A percentile compares a stretch with the other conserved stretches of the same genome.
phyloP scores from a whole-genome alignment of 2,113 vertebrate species.

The Sander lucioperca region DNA sequence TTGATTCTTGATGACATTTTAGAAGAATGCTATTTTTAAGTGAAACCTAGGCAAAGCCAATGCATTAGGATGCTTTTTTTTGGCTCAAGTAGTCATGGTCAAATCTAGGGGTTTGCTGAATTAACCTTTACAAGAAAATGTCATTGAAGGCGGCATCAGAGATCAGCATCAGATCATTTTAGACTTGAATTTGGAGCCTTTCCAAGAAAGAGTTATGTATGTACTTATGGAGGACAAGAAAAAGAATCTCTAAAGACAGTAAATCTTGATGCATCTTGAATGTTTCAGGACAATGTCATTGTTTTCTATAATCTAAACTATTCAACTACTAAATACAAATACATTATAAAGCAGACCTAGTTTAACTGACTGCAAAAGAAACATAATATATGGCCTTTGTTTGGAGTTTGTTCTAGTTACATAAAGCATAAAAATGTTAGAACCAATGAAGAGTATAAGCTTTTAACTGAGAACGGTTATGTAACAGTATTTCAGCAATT shows the following conservation, averaged over 20 bases:
- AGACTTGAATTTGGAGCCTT: not conserved
- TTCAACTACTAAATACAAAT: not conserved
- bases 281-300: not conserved
- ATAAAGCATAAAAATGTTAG: constrained; percentile 5
- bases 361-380: not conserved
- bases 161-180: not conserved
- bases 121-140: not conserved
- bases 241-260: not conserved
- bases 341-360: not conserved
- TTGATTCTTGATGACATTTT: constrained; percentile 10
- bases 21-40: not conserved
- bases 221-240: not conserved
- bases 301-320: not conserved
- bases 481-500: constrained; percentile 16
- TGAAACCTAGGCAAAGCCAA: not conserved
- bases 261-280: no score
- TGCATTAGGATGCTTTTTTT: not conserved
- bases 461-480: constrained; percentile 21
- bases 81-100: not conserved
- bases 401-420: constrained; percentile 8
- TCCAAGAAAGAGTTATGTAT: not conserved
- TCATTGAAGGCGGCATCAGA: not conserved
- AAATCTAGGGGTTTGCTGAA: constrained; percentile 11
- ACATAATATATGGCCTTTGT: not conserved
- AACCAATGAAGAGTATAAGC: constrained; percentile 6